phyloP scores from a whole-genome alignment of 2,113 vertebrate species.

The Bufo gargarizans region DNA sequence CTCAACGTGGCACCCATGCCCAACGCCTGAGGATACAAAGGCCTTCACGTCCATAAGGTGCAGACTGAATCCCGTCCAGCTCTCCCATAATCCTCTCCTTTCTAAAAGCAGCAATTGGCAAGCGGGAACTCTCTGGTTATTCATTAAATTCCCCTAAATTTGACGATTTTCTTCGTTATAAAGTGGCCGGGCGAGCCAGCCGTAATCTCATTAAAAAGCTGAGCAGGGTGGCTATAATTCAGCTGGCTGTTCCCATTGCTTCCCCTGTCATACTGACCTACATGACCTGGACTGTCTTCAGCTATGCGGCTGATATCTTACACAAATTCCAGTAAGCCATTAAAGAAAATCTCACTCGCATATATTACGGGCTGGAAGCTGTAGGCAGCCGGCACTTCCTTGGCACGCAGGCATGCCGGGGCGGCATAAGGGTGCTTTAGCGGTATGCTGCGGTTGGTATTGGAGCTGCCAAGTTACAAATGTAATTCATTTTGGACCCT shows the following conservation, averaged over 20 bases:
- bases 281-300: constrained; percentile 53
- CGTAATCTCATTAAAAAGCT: constrained; percentile 55
- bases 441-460: background rate
- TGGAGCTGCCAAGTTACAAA: constrained; percentile 24
- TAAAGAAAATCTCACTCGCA: constrained; percentile 46
- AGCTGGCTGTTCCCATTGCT: constrained; percentile 48
- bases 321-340: constrained; percentile 57
- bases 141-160: constrained; percentile 55
- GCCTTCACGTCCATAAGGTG: constrained; percentile 32
- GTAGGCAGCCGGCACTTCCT: constrained; percentile 19
- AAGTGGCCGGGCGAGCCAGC: constrained; percentile 42
- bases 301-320: constrained; percentile 52
- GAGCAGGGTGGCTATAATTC: constrained; percentile 53
- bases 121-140: constrained; percentile 48
- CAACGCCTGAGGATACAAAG: constrained; percentile 1
- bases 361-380: constrained; percentile 44
- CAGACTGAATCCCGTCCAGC: background rate
- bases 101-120: constrained; percentile 46
- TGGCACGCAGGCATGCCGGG: constrained; percentile 33
- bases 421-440: constrained; percentile 28
- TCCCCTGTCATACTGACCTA: constrained; percentile 49
- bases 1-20: background rate
- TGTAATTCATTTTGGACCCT: constrained; percentile 25
- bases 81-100: constrained; percentile 47
- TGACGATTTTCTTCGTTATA: constrained; percentile 48